A percentile compares a stretch with the other conserved stretches of the same genome.
Conservation (phyloP, 2,113 vertebrate genomes). For the Calcarius ornatus region DNA sequence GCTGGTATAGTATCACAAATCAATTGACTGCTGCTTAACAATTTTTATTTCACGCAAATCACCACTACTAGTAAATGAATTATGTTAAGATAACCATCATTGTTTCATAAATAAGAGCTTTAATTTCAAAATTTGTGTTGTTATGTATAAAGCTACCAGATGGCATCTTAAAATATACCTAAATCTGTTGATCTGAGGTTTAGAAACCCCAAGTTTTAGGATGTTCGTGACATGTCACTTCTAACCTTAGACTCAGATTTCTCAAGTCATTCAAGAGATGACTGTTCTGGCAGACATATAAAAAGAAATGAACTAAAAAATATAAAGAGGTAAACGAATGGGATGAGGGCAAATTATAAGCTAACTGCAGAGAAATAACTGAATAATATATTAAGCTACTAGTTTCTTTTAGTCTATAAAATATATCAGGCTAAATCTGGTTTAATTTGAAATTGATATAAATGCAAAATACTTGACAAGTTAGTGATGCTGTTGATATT, state of each 20-base stretch:
- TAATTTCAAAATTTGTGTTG: background rate
- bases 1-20: background rate
- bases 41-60: background rate
- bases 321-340: background rate
- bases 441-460: background rate
- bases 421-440: background rate
- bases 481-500: background rate
- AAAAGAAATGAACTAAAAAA: background rate
- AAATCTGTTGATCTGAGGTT: background rate
- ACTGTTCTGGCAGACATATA: background rate
- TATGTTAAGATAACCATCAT: background rate
- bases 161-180: slow-evolving; percentile 34
- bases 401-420: background rate
- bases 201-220: background rate
- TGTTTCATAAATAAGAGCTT: slow-evolving; percentile 1
- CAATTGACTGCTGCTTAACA: background rate
- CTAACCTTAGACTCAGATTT: slow-evolving; percentile 28
- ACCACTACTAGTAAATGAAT: background rate
- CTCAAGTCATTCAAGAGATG: background rate
- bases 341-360: background rate
- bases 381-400: background rate
- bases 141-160: slow-evolving; percentile 32
- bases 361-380: background rate
- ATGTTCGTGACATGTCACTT: background rate
- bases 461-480: background rate